A percentile compares a stretch with the other conserved stretches of the same genome.
Evolutionary conservation across 2,888 invertebrate genomes (phyloP).

Genomic region (Pterostichus madidus): DNA sequence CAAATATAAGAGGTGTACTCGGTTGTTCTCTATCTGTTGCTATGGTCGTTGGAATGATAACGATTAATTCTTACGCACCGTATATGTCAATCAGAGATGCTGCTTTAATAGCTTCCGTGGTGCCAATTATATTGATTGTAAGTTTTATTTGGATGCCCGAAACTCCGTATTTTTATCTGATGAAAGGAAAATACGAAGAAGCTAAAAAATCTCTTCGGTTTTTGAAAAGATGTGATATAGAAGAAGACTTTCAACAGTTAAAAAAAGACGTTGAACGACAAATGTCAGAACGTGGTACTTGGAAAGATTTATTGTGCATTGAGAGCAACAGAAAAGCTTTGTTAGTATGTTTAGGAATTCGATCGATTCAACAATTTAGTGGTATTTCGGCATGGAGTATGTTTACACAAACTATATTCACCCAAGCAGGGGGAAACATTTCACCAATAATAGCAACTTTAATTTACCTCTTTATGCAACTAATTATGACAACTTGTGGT

Average conservation of each 20-base stretch:
- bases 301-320: slow-evolving; percentile 79
- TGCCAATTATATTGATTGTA: slow-evolving; percentile 66
- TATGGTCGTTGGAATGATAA: slow-evolving; percentile 61
- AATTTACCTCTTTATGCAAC: slow-evolving; percentile 76
- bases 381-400: slow-evolving; percentile 71
- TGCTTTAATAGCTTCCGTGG: slow-evolving; percentile 47
- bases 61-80: slow-evolving; percentile 57
- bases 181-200: slow-evolving; percentile 68
- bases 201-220: slow-evolving; percentile 70
- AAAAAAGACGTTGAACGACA: slow-evolving; percentile 72
- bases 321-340: slow-evolving; percentile 82
- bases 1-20: slow-evolving; percentile 69
- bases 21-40: slow-evolving; percentile 68
- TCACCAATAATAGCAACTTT: slow-evolving; percentile 75
- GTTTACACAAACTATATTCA: slow-evolving; percentile 73
- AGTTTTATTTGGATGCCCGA: slow-evolving; percentile 68
- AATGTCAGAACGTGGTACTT: slow-evolving; percentile 76
- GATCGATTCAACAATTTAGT: slow-evolving; percentile 72
- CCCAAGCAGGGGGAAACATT: slow-evolving; percentile 72
- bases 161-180: slow-evolving; percentile 68
- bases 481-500: slow-evolving; percentile 72
- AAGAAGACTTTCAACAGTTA: slow-evolving; percentile 71
- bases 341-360: slow-evolving; percentile 80
- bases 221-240: slow-evolving; percentile 70
- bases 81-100: slow-evolving; percentile 43